These are phyloP conservation scores for Amyelois transitella DNA, from an alignment of 1,140 invertebrate genomes.

Conservation along the genomic window DNA sequence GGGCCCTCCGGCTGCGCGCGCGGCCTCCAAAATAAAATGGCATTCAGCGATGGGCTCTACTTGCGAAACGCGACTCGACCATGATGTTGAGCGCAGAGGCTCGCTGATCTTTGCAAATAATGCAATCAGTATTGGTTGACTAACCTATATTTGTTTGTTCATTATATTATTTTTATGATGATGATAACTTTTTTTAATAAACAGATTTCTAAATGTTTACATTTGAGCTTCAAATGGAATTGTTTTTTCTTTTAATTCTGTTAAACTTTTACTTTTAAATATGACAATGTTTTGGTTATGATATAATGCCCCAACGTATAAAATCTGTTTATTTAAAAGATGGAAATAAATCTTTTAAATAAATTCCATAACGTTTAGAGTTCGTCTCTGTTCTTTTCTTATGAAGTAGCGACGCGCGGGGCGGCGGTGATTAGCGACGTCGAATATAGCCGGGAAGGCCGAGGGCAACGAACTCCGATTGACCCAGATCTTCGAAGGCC, in stretches of 20 bases:
- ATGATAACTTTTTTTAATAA: background rate
- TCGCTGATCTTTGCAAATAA: conserved; percentile 42
- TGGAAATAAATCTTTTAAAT: too few relatives aligned
- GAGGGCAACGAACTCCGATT: conserved; percentile 73
- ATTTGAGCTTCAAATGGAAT: too few relatives aligned
- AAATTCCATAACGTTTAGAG: conserved; percentile 3
- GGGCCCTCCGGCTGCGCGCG: conserved; percentile 57
- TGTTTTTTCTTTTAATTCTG: too few relatives aligned
- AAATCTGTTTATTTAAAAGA: too few relatives aligned
- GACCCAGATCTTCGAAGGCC: conserved; percentile 60
- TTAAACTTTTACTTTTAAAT: too few relatives aligned
- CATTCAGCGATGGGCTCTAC: conserved; percentile 69
- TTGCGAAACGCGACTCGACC: conserved; percentile 63
- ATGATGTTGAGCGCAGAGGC: conserved; percentile 36
- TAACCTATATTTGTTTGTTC: conserved; percentile 14
- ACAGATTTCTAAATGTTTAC: too few relatives aligned
- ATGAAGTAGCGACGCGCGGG: conserved; percentile 13
- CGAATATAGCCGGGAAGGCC: conserved; percentile 74
- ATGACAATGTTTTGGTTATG: too few relatives aligned
- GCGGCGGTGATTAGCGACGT: conserved; percentile 56
- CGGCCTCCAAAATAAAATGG: conserved; percentile 72
- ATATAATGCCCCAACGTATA: too few relatives aligned
- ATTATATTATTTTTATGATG: background rate
- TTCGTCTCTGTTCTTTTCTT: conserved; percentile 19
- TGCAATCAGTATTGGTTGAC: conserved; percentile 39